These are phyloP conservation scores for Ceramica pisi DNA, from an alignment of 2,888 invertebrate species.

Conservation along the genomic window DNA sequence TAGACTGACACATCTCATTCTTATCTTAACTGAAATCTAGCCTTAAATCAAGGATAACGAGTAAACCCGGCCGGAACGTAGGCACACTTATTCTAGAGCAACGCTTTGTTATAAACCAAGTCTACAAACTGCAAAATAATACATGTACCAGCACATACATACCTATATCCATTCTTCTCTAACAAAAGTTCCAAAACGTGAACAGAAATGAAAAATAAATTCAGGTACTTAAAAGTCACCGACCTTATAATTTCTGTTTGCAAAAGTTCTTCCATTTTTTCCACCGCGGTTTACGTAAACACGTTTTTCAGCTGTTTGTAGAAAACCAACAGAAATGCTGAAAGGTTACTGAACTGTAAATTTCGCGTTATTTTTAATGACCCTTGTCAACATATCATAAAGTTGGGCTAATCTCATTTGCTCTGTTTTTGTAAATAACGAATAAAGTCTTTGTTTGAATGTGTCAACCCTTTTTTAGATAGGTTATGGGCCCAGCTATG, in stretches of 20 bases:
- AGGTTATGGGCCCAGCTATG: constrained; percentile 4
- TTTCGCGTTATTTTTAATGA: constrained; percentile 49
- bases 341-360: constrained; percentile 39
- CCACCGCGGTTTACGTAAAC: constrained; percentile 22
- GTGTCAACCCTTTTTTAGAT: constrained; percentile 36
- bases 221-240: constrained; percentile 12
- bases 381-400: constrained; percentile 56
- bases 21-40: constrained; percentile 12
- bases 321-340: constrained; percentile 27
- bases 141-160: not conserved
- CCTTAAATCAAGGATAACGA: not conserved
- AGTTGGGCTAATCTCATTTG: constrained; percentile 41
- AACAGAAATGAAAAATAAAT: constrained; percentile 8
- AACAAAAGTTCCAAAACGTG: constrained; percentile 4
- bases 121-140: constrained; percentile 12
- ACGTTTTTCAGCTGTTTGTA: constrained; percentile 18
- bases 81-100: not conserved
- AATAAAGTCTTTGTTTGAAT: constrained; percentile 36
- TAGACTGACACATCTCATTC: not conserved
- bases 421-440: constrained; percentile 45
- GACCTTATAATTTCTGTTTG: constrained; percentile 36
- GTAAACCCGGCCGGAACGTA: not conserved
- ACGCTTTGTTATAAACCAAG: not conserved
- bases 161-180: not conserved
- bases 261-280: constrained; percentile 35